Evolutionary conservation across 2,888 invertebrate species (phyloP), one percentile per base, ranked within the genome.

Genomic region (Adineta ricciae): DNA sequence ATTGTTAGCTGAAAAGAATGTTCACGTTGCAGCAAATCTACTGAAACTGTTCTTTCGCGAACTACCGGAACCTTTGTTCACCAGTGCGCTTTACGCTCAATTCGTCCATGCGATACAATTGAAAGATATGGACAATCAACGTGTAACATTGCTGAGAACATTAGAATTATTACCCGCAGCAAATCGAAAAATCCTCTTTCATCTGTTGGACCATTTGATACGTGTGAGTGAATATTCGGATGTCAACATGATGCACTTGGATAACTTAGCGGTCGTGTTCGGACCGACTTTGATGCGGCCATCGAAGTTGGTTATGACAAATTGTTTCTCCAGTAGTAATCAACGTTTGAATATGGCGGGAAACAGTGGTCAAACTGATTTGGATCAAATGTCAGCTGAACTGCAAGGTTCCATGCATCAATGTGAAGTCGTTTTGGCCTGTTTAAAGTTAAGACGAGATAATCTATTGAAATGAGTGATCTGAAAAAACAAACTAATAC

Each of bases 231-330:
- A 94, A 86, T 93, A 93, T 88, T 93, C 94, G 83, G 93, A 93
- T 24, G 92, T 93, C 85, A 97, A 96, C 91, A 95, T 96, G 92
- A 97, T 97, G 97, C 94, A 94, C 85, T 93, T 95, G 38, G 94
- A 95, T 89, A 97, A 96, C 90, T 91, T 97, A 87, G 95, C 96
- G 86, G 96, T 96, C 0, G 96, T 97, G 46, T 96, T 97, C 91
- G 95, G 95, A 0, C 97, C 96, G 11, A 96, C 96, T 0, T 90
- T 96, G 86, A 91, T 92, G 89, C 89, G 92, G 8, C 90, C 91
- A 36, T 91, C 91, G 24, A 94, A 95, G 41, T 78, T 78, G n/a
- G 14, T 78, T 1, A n/a, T 41, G 8, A 19, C 32, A 16, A 78
- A 78, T 78, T 78, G 41, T 78, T 24, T 41, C n/a, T 41, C 24